These are phyloP conservation scores for Stictocephala bisonia DNA, from an alignment of 2,888 invertebrate genomes.

Conservation along the genomic window DNA sequence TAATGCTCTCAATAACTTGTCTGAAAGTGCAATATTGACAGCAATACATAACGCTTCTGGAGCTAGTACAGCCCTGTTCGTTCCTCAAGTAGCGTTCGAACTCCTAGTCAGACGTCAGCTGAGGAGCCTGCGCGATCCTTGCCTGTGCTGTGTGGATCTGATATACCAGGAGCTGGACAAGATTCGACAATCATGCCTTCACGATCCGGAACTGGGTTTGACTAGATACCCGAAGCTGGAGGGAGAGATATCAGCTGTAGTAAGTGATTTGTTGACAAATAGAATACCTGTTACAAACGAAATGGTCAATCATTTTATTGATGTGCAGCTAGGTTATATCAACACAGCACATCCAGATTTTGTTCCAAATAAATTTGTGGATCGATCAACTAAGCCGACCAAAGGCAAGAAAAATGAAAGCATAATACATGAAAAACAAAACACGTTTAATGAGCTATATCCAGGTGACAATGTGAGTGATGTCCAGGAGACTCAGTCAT, in stretches of 20 bases:
- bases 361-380: conserved; percentile 56
- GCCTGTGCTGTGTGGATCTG: conserved; percentile 72
- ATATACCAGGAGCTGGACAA: conserved; percentile 74
- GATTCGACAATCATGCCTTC: conserved; percentile 74
- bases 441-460: too few relatives aligned
- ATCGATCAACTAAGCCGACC: background rate
- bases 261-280: conserved; percentile 69
- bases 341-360: conserved; percentile 77
- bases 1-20: conserved; percentile 70
- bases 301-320: conserved; percentile 73
- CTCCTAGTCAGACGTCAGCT: conserved; percentile 74
- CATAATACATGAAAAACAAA: background rate
- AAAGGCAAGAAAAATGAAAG: background rate
- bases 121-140: conserved; percentile 71
- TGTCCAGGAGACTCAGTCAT: too few relatives aligned
- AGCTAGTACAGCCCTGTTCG: conserved; percentile 64
- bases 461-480: too few relatives aligned
- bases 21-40: conserved; percentile 71
- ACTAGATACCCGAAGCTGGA: conserved; percentile 72
- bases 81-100: conserved; percentile 71
- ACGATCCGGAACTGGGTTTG: conserved; percentile 71
- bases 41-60: conserved; percentile 75
- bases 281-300: conserved; percentile 71
- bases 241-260: conserved; percentile 72
- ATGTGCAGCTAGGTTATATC: conserved; percentile 73